Conservation (phyloP, 2,113 vertebrate species). For the Hydrochoerus hydrochaeris region DNA sequence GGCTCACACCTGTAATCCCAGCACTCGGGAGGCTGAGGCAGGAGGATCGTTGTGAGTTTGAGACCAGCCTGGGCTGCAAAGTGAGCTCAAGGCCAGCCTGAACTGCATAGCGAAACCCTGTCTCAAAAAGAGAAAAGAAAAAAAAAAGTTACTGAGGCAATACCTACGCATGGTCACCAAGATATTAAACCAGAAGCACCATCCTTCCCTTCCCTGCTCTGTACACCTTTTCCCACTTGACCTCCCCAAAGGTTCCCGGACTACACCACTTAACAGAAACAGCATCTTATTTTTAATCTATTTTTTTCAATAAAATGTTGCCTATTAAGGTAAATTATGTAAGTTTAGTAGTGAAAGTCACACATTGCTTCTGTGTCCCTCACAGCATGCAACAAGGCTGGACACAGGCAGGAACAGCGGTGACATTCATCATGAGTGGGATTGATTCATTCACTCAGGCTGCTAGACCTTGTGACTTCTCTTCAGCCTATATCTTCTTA, state of each 20-base stretch:
- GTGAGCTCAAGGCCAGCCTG: no score
- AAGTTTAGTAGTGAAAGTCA: background rate
- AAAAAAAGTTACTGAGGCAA: no score
- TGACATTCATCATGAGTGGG: background rate
- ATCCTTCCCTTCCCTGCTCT: background rate
- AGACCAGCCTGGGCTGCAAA: no score
- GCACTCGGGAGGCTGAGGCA: no score
- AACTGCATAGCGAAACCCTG: no score
- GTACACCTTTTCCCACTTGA: background rate
- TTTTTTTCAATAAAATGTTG: conserved; percentile 21
- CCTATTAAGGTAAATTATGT: background rate
- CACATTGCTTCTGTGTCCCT: no score
- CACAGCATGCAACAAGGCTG: background rate
- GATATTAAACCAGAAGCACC: background rate
- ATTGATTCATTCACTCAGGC: background rate
- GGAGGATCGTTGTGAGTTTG: no score
- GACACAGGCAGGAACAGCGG: background rate
- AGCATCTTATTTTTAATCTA: background rate
- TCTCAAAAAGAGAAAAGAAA: no score
- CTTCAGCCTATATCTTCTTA: background rate
- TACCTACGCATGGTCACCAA: no score
- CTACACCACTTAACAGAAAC: background rate
- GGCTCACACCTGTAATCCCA: no score
- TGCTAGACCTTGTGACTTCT: background rate
- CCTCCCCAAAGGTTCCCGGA: background rate